Base-by-base conservation (phyloP, 1,140 invertebrate genomes). In the Dreissena polymorpha region DNA sequence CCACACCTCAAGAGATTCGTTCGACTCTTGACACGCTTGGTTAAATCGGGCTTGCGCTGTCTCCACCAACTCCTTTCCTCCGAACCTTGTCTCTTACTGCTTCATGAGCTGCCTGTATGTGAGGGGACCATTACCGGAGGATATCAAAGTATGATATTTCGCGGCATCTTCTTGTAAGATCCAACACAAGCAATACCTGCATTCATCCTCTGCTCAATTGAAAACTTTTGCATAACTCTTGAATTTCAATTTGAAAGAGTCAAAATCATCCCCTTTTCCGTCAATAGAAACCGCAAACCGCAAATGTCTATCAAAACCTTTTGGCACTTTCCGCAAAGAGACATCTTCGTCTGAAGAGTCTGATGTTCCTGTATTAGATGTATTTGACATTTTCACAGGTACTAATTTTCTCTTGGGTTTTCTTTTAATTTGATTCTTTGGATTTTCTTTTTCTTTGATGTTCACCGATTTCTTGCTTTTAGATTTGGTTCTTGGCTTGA, bases 1-100 rank as follows among this genome's bases (percentile, higher is more conserved):
- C 77, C 83, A 84, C 12, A 73, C 85, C 51, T 84, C 71, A 10
- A 84, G 51, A 53, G 78, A 21, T 23, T 84, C 85, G 6, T 60
- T 72, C 21, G 67, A 73, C 3, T 16, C 16, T 68, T 86, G 85
- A n/a, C 21, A 12, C 12, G 85, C 76, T 51, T 69, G 65, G 12
- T 80, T 73, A 70, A 84, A 84, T 63, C 82, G 27, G 29, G 68
- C 78, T 25, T 70, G 69, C 3, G 70, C 65, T 12, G 85, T 86
- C 63, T 84, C 85, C 5, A 73, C 64, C 16, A 86, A 25, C 21
- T 84, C 73, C 13, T 70, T 27, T 7, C 65, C 51, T 69, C 68
- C 57, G 55, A 86, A 86, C 10, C 68, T 25, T 16, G 65, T 76
- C 76, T 83, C 81, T 76, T 79, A 57, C 72, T 29, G 57, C 63